Evolutionary conservation across 2,797 vertebrate species (phyloP), one percentile per base, ranked within the genome.

Genomic region (Myotis findleyi): DNA sequence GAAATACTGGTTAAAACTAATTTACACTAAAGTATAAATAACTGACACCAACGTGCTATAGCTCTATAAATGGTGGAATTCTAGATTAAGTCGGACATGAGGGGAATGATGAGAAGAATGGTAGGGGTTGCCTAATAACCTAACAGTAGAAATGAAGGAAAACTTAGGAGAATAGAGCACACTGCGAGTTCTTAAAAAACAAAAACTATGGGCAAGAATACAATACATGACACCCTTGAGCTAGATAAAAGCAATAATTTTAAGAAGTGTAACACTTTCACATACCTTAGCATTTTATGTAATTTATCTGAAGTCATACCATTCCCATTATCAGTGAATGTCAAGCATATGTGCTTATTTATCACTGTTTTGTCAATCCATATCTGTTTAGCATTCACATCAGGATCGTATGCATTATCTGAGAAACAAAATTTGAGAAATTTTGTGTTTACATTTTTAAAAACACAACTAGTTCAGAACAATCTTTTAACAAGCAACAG

Each of bases 361-460:
- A 99, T 97, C 85, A 98, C 16, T 0, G 99, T 99, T 97, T 99
- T 99, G 98, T 99, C 99, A 80, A 99, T 99, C 99, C 99, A 99
- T 93, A 99, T 99, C 96, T 99, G 99, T 49, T 99, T 99, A 92
- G 99, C 99, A 2, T 95, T 99, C 95, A 99, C 99, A 97, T 99
- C 99, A 85, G 99, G 99, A 97, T 99, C 99, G 1, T 99, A 99
- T 76, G 99, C 99, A 97, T 99, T 99, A 96, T 99, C 99, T 99
- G 96, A 79, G 69, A 96, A 96, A 81, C 14, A 92, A 30, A 36
- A 73, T 93, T 92, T 51, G 85, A 94, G 51, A 95, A 91, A 95
- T 81, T 92, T 41, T 95, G 25, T 92, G 49, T 79, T 68, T 80
- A 17, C 41, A 87, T 69, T 94, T 95, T 95, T 95, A 79, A 89